Base-by-base conservation (phyloP, 2,113 vertebrate species). In the Steatornis caripensis region DNA sequence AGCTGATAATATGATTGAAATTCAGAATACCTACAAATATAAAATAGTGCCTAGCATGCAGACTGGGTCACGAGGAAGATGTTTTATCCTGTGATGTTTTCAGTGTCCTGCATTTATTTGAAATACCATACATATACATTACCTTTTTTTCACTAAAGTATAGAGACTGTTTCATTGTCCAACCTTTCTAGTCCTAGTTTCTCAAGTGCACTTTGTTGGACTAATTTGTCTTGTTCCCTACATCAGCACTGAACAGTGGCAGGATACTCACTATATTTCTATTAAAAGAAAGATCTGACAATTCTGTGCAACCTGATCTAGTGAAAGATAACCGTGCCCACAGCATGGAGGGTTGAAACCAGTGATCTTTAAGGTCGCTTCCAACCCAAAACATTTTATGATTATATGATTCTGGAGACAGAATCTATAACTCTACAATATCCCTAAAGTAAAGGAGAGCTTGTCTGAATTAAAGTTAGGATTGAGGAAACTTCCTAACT, bases 1-100 rank as follows among this genome's bases (percentile, higher is more conserved):
- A 94, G 55, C 84, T 91, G 88, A 95, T 94, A 87, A 82, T 87
- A 93, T 80, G 81, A 97, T 69, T 93, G 93, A 93, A 97, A 96
- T 94, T 90, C 91, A 90, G 64, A 79, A 51, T 87, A 58, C 11
- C 43, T 89, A 91, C 91, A 95, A 95, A 95, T 77, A 93, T 78
- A 83, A 94, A 83, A 85, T 27, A 82, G 41, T 48, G 37, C 36
- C 85, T 97, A 61, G 49, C 37, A 78, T 76, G 77, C 43, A 84
- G 80, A 65, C 37, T 69, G 20, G 71, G 57, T 83, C 84, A 84
- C 18, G 13, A 88, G 39, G 48, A 77, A 91, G 46, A 64, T 49
- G 13, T 3, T 84, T 86, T 81, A 66, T 48, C 17, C 65, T 86
- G 51, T 74, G 51, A 58, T 90, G 17, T 87, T 89, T 97, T 84